phyloP scores from a whole-genome alignment of 2,888 invertebrate species.

The Diplolepis rosae region DNA sequence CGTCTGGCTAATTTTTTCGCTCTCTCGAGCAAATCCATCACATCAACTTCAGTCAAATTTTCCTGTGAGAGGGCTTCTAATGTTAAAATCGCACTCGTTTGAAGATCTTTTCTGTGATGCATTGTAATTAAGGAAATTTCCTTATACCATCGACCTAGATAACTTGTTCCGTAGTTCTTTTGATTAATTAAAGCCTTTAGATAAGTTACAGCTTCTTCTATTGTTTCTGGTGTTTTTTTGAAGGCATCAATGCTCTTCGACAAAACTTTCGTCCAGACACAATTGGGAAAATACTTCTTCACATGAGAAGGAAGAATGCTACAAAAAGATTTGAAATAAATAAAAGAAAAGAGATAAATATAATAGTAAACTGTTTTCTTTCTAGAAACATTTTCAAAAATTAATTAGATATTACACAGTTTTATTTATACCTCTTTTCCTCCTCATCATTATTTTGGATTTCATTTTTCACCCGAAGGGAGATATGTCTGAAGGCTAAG shows the following conservation, averaged over 20 bases:
- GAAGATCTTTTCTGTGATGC: slow-evolving; percentile 59
- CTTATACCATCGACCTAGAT: slow-evolving; percentile 59
- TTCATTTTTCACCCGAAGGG: neutral
- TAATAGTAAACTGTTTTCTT: too few species aligned
- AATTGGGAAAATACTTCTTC: slow-evolving; percentile 56
- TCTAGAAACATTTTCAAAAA: neutral
- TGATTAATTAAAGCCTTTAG: slow-evolving; percentile 56
- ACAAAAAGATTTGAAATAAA: too few species aligned
- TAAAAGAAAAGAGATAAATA: neutral
- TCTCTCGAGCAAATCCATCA: slow-evolving; percentile 56
- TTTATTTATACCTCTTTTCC: slow-evolving; percentile 29
- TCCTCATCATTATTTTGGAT: too few species aligned
- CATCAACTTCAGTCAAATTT: slow-evolving; percentile 55
- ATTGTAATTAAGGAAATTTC: slow-evolving; percentile 67
- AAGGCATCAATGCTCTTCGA: slow-evolving; percentile 63
- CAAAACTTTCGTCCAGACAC: slow-evolving; percentile 65
- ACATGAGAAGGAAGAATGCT: slow-evolving; percentile 60
- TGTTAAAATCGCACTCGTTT: slow-evolving; percentile 55
- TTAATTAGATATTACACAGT: neutral
- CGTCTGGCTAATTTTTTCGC: slow-evolving; percentile 55
- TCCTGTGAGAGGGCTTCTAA: slow-evolving; percentile 52
- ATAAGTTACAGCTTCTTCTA: slow-evolving; percentile 49
- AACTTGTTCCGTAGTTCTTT: slow-evolving; percentile 49
- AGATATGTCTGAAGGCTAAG: slow-evolving; percentile 53
- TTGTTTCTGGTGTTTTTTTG: slow-evolving; percentile 58